Conservation (phyloP, 2,113 vertebrate species). For the Marmota monax region DNA sequence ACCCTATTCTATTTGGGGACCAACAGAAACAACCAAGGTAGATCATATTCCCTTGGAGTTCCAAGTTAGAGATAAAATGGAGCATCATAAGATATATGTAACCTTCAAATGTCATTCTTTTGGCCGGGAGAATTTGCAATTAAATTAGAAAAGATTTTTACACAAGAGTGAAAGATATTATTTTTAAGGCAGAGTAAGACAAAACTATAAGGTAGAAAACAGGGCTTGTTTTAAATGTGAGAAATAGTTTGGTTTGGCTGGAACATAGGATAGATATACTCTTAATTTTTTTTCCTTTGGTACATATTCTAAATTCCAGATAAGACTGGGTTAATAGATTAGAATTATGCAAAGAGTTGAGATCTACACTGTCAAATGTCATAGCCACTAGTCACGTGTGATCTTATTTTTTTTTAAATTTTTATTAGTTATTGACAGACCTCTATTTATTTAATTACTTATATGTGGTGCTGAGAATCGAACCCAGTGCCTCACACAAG, state of each 20-base stretch:
- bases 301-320: too few relatives aligned
- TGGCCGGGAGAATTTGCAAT: not conserved
- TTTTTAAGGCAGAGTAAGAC: not conserved
- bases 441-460: too few relatives aligned
- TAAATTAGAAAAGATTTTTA: not conserved
- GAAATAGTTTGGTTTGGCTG: not conserved
- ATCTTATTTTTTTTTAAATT: not conserved
- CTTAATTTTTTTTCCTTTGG: too few relatives aligned
- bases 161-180: too few relatives aligned
- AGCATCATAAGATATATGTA: not conserved
- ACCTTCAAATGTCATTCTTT: not conserved
- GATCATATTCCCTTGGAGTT: not conserved
- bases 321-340: too few relatives aligned
- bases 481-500: too few relatives aligned
- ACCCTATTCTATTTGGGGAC: not conserved
- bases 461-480: too few relatives aligned
- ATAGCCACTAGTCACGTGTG: not conserved
- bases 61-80: not conserved
- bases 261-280: not conserved
- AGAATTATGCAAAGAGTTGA: too few relatives aligned
- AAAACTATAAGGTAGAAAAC: not conserved
- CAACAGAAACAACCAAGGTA: not conserved
- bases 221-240: not conserved
- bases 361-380: not conserved
- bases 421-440: too few relatives aligned